Percentiles rank a stretch among this genome's conserved stretches.
phyloP scores from a whole-genome alignment of 2,113 vertebrate species.

The Uria aalge region DNA sequence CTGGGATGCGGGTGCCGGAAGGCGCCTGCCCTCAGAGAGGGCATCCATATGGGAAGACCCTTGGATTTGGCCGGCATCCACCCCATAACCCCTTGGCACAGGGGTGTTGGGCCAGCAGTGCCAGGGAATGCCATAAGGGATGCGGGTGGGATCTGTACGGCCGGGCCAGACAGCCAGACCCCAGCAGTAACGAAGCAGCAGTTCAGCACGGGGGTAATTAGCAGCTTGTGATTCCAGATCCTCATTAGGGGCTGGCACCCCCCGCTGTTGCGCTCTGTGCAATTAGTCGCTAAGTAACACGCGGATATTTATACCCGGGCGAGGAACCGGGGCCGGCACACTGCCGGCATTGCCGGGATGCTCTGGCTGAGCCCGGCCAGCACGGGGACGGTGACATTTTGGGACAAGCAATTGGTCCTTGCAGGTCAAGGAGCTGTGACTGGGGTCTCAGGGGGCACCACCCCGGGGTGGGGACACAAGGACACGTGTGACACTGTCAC shows the following conservation, averaged over 20 bases:
- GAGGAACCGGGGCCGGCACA: background rate
- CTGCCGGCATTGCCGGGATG: background rate
- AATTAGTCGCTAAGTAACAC: slow-evolving; percentile 68
- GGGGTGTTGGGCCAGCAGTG: fast-evolving
- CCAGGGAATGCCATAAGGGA: fast-evolving
- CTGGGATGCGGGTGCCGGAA: fast-evolving
- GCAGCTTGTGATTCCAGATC: slow-evolving; percentile 33
- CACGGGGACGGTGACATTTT: fast-evolving
- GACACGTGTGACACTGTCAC: fast-evolving
- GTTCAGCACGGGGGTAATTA: slow-evolving; percentile 46
- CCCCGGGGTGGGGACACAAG: background rate
- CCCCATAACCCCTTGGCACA: fast-evolving
- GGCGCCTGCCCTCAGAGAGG: fast-evolving
- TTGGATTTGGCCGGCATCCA: background rate
- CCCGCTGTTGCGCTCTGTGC: slow-evolving; percentile 21
- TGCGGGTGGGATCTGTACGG: fast-evolving
- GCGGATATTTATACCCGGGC: slow-evolving; percentile 43
- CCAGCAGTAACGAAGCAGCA: background rate
- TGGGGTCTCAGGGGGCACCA: background rate
- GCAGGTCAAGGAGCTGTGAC: background rate
- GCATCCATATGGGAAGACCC: fast-evolving
- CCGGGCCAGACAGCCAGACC: background rate
- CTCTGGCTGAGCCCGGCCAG: background rate
- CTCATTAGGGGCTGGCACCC: slow-evolving; percentile 40
- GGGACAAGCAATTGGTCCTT: background rate